Conservation (phyloP, 2,888 invertebrate genomes). For the Euplexia lucipara region DNA sequence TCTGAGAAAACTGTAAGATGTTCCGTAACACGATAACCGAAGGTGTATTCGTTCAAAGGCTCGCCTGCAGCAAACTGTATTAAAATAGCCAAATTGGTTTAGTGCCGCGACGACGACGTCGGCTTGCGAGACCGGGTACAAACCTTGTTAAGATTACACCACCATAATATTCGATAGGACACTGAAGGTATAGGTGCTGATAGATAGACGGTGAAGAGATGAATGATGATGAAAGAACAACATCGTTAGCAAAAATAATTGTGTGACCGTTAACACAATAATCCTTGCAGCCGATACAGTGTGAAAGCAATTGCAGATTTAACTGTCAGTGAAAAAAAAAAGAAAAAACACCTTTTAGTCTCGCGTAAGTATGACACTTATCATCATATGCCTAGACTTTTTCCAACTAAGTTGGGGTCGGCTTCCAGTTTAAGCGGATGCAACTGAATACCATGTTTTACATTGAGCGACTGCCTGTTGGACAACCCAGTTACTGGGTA, state of each 20-base stretch:
- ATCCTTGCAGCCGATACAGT: too few species aligned
- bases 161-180: conserved; percentile 7
- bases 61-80: conserved; percentile 53
- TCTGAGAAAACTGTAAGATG: conserved; percentile 11
- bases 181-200: background rate
- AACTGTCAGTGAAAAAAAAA: too few species aligned
- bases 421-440: too few species aligned
- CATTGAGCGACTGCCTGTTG: too few species aligned
- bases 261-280: background rate
- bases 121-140: conserved; percentile 24
- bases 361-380: too few species aligned
- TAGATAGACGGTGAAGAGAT: background rate
- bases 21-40: conserved; percentile 27
- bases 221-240: background rate
- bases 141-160: conserved; percentile 55
- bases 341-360: too few species aligned
- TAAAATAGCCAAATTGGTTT: conserved; percentile 65
- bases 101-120: conserved; percentile 37
- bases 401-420: too few species aligned
- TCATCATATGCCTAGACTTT: too few species aligned
- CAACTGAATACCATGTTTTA: too few species aligned
- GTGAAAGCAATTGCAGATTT: too few species aligned
- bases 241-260: background rate
- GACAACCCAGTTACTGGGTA: too few species aligned
- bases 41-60: conserved; percentile 50